Conservation (phyloP, 2,797 vertebrate genomes). For the Spondyliosoma cantharus region DNA sequence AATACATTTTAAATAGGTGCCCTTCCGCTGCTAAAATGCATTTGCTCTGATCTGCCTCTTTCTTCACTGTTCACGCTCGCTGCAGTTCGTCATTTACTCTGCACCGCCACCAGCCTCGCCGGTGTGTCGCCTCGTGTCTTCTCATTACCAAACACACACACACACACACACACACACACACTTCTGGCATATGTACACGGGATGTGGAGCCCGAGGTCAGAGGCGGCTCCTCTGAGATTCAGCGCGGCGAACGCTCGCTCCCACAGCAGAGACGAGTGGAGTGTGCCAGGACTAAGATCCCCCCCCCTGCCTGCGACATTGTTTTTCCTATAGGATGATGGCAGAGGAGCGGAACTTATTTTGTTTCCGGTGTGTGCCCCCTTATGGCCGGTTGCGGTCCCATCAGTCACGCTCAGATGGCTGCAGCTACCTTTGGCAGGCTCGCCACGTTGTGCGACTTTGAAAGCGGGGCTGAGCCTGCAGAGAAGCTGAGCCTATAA, state of each 20-base stretch:
- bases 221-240: conserved; percentile 33
- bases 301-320: conserved; percentile 8
- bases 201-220: conserved; percentile 17
- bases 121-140: conserved; percentile 16
- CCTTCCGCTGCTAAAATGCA: conserved; percentile 27
- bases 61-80: conserved; percentile 8
- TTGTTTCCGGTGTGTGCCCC: conserved; percentile 30
- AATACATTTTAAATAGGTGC: conserved; percentile 29
- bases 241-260: conserved; percentile 23
- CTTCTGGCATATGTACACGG: conserved; percentile 19
- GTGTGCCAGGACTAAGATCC: conserved; percentile 48
- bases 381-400: conserved; percentile 43
- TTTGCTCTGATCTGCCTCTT: conserved; percentile 45
- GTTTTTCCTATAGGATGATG: conserved; percentile 43
- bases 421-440: conserved; percentile 57
- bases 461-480: conserved; percentile 43
- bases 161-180: neutral
- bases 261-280: conserved; percentile 39
- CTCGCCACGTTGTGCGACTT: conserved; percentile 44
- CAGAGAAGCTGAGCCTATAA: conserved; percentile 44
- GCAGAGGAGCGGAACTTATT: conserved; percentile 19
- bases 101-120: conserved; percentile 10
- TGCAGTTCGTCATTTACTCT: conserved; percentile 45
- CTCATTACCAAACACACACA: conserved; percentile 15
- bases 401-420: conserved; percentile 58